phyloP scores from a whole-genome alignment of 2,113 vertebrate genomes.

The Haliaeetus leucogaster region DNA sequence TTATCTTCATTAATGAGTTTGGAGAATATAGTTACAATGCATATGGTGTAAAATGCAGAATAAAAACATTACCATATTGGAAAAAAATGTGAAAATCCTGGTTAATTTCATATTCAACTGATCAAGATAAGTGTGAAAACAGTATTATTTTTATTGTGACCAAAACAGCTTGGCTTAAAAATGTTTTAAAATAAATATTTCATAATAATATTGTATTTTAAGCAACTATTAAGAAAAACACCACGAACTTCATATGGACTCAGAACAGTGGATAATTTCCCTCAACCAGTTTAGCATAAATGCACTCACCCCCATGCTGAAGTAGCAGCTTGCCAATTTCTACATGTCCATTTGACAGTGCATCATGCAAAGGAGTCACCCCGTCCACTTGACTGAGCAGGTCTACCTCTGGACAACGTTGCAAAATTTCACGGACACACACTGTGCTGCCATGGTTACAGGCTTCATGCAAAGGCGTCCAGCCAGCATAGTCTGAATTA shows the following conservation, averaged over 20 bases:
- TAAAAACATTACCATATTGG: background rate
- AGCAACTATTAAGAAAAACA: slow-evolving; percentile 10
- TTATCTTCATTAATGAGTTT: slow-evolving; percentile 32
- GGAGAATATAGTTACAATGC: slow-evolving; percentile 12
- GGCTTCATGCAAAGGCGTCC: slow-evolving; percentile 96
- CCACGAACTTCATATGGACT: background rate
- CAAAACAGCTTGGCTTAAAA: slow-evolving; percentile 43
- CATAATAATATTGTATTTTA: background rate
- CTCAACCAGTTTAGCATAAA: slow-evolving; percentile 59
- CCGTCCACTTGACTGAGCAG: slow-evolving; percentile 88
- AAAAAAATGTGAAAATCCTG: slow-evolving; percentile 8
- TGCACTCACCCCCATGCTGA: slow-evolving; percentile 83
- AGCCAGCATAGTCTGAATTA: slow-evolving; percentile 92
- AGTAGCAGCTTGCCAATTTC: slow-evolving; percentile 91
- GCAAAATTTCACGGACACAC: slow-evolving; percentile 89
- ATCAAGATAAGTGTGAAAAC: slow-evolving; percentile 23
- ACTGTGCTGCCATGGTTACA: slow-evolving; percentile 93
- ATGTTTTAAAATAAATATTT: slow-evolving; percentile 28
- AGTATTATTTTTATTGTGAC: slow-evolving; percentile 48
- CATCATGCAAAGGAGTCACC: slow-evolving; percentile 92
- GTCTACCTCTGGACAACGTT: slow-evolving; percentile 83
- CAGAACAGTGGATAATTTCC: slow-evolving; percentile 42
- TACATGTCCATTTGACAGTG: slow-evolving; percentile 85
- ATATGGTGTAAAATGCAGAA: slow-evolving; percentile 12
- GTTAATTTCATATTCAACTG: slow-evolving; percentile 16